phyloP scores from a whole-genome alignment of 2,888 invertebrate species.

The Camptogramma bilineatum region DNA sequence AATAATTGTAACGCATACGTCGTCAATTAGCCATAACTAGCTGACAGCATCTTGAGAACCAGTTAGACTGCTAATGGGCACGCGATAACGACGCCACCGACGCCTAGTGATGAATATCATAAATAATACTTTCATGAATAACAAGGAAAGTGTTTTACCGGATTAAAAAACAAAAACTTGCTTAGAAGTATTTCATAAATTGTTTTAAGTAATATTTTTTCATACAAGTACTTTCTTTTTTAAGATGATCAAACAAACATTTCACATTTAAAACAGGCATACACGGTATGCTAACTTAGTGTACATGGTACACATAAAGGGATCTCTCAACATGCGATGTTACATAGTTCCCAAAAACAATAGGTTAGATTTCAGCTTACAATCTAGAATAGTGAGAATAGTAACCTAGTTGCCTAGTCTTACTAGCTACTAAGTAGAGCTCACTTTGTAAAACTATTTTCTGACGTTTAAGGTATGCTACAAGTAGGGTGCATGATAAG shows the following conservation, averaged over 20 bases:
- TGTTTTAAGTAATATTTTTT: too few relatives aligned
- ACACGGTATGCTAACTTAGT: too few relatives aligned
- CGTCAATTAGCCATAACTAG: conserved; percentile 67
- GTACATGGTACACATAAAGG: too few relatives aligned
- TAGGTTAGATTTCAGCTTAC: conserved; percentile 28
- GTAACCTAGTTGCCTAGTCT: conserved; percentile 1
- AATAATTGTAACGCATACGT: conserved; percentile 74
- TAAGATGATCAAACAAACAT: too few relatives aligned
- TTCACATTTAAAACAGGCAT: too few relatives aligned
- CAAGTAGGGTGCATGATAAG: background rate
- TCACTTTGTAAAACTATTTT: background rate
- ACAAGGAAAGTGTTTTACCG: background rate
- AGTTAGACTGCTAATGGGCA: conserved; percentile 56
- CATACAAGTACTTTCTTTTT: too few relatives aligned
- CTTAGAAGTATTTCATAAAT: too few relatives aligned
- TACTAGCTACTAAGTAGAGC: background rate
- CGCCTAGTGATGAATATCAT: conserved; percentile 52
- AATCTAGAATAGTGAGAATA: background rate
- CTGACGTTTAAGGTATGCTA: conserved; percentile 1
- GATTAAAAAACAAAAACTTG: background rate
- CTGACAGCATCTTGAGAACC: conserved; percentile 66
- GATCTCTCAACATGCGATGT: too few relatives aligned
- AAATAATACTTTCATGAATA: conserved; percentile 49
- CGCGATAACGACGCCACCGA: conserved; percentile 61
- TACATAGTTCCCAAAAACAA: background rate